Base-by-base conservation (phyloP, 2,888 invertebrate species). In the Cryptophagus acutangulus region DNA sequence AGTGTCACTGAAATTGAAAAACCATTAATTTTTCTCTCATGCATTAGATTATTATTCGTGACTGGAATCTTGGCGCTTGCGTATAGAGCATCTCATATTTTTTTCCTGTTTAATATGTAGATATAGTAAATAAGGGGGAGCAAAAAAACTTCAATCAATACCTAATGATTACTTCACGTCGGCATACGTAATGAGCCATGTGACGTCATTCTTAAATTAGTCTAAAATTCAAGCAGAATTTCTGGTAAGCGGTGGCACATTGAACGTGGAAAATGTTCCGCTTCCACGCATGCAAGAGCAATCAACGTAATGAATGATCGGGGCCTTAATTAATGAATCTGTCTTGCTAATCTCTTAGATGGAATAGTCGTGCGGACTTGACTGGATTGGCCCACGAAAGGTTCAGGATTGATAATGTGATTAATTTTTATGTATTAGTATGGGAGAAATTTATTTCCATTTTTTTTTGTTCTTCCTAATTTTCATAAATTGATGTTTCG, bases 271-370 rank as follows among this genome's bases (percentile, higher is more conserved):
- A 17, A 12, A 9, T 1, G 17, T 14, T 10, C 3, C 16, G 37
- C 28, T 16, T 4, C 31, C 15, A 3, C 12, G 16, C 31, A 14
- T 14, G 12, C 47, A 48, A 41, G 42, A 48, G 51, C 67, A 69
- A 69, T 70, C 69, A 67, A 63, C 66, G 63, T 69, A 70, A 70
- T 69, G 69, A 70, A 69, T 67, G 69, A 68, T 70, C 69, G 66
- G 59, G 59, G 61, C 67, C n/a, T 69, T 68, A 70, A 69, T 70
- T 69, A 70, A 70, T 69, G 70, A 70, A 70, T 69, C 69, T 69
- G 70, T 69, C 69, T 69, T 68, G 69, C 69, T 70, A 70, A 69
- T 70, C 70, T 70, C 66, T 66, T 68, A 68, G 69, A 69, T 67
- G 68, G 69, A 69, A 63, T 57, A 62, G 62, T 62, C 64, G 65